Base-by-base conservation (phyloP, 2,888 invertebrate genomes). In the Unio delphinus region DNA sequence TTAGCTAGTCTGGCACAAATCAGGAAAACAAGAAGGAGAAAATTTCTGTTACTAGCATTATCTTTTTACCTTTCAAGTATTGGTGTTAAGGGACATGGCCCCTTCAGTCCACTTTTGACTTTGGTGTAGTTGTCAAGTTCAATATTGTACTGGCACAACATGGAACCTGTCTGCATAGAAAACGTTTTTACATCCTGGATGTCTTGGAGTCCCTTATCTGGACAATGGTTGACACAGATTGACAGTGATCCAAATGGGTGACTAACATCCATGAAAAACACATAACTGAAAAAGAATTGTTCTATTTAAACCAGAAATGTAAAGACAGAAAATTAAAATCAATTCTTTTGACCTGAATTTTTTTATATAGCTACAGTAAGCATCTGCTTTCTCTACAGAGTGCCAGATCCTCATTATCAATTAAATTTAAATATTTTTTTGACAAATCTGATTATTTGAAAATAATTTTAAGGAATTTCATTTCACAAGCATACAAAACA, bases 141-240 rank as follows among this genome's bases (percentile, higher is more conserved):
- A 30, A 89, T 77, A 70, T 89, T 86, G 77, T 91, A 92, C 89
- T 93, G 93, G 89, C 97, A 98, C 58, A 96, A 91, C 85, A 93
- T 93, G 0, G 94, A 94, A 11, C 94, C 94, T 3, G 94, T 94
- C 75, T 93, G 92, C 70, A 90, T 90, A 85, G 95, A 95, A 91
- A 95, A 96, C 56, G 92, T 89, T 81, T 94, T 92, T 23, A 97
- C 91, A 62, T 96, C 95, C 45, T 90, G 86, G 11, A 94, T 90
- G n/a, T 91, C 91, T 3, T 90, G 90, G 80, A 97, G 88, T 45
- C 92, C 92, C 72, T 90, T 92, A 71, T 92, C 92, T 0, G 98
- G 98, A 88, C 98, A 98, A 89, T 94, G 91, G 84, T 95, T 94
- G 0, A 98, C 96, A 90, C 98, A 98, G 78, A 98, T 94, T 91